Evolutionary conservation across 2,888 invertebrate species (phyloP), one percentile per base, ranked within the genome.

Genomic region (Aleiodes testaceus): DNA sequence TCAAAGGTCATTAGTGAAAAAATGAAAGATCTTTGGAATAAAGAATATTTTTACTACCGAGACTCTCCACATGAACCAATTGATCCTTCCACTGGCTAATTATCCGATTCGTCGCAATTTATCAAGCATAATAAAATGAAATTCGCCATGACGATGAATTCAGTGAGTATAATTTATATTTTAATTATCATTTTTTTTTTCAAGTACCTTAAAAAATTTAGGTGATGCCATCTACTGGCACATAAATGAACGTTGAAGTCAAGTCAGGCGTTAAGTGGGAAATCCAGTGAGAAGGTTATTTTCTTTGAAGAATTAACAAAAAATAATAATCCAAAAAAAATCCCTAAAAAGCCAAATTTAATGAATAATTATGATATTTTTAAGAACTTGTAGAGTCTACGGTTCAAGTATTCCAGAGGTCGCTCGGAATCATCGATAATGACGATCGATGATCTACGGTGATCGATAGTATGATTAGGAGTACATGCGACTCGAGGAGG

Each of bases 401-500:
- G 18, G 18, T 20, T n/a, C 14, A 44, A 44, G 45, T 63, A n/a
- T 45, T 22, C 42, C 42, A 59, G 45, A 63, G 26, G 63, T 45
- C 44, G 63, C 44, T 63, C 22, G n/a, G 6, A 75, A 82, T 82
- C 82, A 84, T 84, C 82, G 81, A 81, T 82, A 81, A 79, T 82
- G 84, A 85, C 81, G 84, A 85, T 86, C 84, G 81, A 85, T 85
- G 85, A 86, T 86, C 85, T 82, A 83, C 78, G 74, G 75, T 80
- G 85, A 86, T 85, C 85, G 84, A 85, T 86, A 81, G 83, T 74
- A 75, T 65, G 73, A 81, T 70, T 79, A 85, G 84, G 84, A 83
- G 81, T 75, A 68, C 79, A 85, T 68, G 77, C 79, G 70, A 47
- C 11, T 22, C 73, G 76, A 83, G 74, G 81, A 85, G 82, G 76